Percentiles rank a stretch among this genome's conserved stretches.
These are phyloP conservation scores for Lagothrix lagotricha DNA, from an alignment of 2,797 vertebrate species.

Conservation along the genomic window DNA sequence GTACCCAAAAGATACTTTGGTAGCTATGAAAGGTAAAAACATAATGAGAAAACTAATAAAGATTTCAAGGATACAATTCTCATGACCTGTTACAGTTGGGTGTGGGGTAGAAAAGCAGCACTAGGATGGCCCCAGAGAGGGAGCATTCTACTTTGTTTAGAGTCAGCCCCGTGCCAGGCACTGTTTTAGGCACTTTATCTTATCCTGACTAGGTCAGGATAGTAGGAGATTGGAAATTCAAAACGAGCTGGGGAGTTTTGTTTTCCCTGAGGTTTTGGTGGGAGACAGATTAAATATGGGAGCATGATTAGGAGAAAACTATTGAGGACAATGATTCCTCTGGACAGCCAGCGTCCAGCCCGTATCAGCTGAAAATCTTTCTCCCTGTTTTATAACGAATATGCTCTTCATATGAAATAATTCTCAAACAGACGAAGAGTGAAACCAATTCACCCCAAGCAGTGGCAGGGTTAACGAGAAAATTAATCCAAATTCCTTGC, in stretches of 20 bases:
- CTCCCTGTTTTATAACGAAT: neutral
- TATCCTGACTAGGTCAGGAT: neutral
- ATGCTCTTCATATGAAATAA: neutral
- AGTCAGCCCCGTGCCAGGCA: neutral
- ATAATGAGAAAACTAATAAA: conserved; percentile 79
- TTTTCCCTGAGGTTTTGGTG: conserved; percentile 2
- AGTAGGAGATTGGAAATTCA: neutral
- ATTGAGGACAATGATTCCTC: neutral
- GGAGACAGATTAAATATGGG: conserved; percentile 25
- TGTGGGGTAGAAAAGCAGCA: neutral
- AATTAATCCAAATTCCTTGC: neutral
- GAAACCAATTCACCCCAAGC: neutral
- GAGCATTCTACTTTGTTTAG: neutral
- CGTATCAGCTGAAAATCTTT: neutral
- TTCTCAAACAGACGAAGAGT: neutral
- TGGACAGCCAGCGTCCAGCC: neutral
- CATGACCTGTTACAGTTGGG: conserved; percentile 54
- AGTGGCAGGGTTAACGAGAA: neutral
- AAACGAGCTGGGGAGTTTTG: conserved; percentile 2
- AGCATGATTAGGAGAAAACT: neutral
- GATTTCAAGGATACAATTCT: conserved; percentile 63
- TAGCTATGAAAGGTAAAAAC: conserved; percentile 75
- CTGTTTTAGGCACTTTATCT: neutral
- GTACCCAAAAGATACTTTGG: conserved; percentile 77
- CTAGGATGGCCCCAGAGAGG: neutral